These are phyloP conservation scores for Leptodactylus fallax DNA, from an alignment of 2,797 vertebrate species.

Conservation along the genomic window DNA sequence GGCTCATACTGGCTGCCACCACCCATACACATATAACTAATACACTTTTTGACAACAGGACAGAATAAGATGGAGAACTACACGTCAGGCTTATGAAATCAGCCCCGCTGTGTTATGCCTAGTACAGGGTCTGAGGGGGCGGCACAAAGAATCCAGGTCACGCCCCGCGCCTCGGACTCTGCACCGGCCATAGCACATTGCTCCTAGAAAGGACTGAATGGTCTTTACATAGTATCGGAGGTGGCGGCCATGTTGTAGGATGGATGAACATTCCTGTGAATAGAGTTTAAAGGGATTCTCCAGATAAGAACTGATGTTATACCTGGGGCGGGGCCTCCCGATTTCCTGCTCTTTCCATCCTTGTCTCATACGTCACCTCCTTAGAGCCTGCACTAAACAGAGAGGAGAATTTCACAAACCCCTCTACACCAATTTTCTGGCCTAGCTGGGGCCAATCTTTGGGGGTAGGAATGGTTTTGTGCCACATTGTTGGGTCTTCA, in stretches of 20 bases:
- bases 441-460: no score
- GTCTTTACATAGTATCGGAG: neutral
- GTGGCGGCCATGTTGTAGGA: neutral
- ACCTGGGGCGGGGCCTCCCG: neutral
- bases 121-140: neutral
- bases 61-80: neutral
- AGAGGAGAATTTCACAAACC: no score
- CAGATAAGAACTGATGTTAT: no score
- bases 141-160: neutral
- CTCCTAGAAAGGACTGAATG: neutral
- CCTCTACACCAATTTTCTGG: no score
- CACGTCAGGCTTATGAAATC: neutral
- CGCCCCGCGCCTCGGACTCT: neutral
- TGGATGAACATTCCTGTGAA: neutral
- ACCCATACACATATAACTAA: neutral
- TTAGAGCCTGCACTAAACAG: no score
- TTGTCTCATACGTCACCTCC: neutral
- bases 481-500: no score
- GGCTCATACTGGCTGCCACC: no score
- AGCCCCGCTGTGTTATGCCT: neutral
- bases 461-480: no score
- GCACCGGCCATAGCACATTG: neutral
- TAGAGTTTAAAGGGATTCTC: neutral
- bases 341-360: neutral
- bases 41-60: no score